These are phyloP conservation scores for Ptiloglossa arizonensis DNA, from an alignment of 1,140 invertebrate species.

Conservation along the genomic window DNA sequence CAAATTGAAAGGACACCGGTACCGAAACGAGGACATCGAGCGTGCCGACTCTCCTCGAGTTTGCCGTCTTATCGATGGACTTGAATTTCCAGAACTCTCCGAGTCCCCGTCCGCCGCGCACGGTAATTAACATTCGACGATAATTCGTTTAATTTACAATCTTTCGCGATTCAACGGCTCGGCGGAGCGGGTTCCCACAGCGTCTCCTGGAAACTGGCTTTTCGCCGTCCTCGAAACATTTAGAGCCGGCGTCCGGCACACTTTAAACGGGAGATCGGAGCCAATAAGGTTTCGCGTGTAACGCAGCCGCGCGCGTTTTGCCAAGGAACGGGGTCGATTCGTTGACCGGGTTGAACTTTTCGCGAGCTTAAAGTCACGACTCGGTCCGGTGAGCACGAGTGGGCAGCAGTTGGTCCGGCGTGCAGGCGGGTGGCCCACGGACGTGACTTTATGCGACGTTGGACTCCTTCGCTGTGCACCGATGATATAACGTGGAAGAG, in stretches of 20 bases:
- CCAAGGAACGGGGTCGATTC: constrained; percentile 37
- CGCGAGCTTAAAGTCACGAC: constrained; percentile 59
- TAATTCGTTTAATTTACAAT: too few species aligned
- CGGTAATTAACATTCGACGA: too few species aligned
- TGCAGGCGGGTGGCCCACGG: constrained; percentile 59
- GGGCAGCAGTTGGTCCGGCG: constrained; percentile 62
- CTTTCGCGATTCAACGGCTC: too few species aligned
- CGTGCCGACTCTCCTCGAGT: too few species aligned
- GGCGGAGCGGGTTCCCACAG: not conserved
- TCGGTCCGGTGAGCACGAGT: constrained; percentile 68
- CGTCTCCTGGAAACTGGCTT: not conserved
- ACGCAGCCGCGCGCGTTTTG: constrained; percentile 31
- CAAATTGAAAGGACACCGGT: too few species aligned
- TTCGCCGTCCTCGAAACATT: not conserved
- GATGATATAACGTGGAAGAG: constrained; percentile 67
- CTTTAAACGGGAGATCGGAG: not conserved
- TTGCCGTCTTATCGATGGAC: too few species aligned
- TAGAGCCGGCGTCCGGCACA: not conserved
- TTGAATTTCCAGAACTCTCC: too few species aligned
- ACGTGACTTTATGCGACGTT: constrained; percentile 72
- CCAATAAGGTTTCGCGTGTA: constrained; percentile 13
- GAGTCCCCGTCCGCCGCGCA: too few species aligned
- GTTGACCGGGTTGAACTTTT: constrained; percentile 58
- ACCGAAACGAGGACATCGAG: too few species aligned
- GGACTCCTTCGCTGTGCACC: constrained; percentile 63